Base-by-base conservation (phyloP, 2,113 vertebrate genomes). In the Oryzias curvinotus region DNA sequence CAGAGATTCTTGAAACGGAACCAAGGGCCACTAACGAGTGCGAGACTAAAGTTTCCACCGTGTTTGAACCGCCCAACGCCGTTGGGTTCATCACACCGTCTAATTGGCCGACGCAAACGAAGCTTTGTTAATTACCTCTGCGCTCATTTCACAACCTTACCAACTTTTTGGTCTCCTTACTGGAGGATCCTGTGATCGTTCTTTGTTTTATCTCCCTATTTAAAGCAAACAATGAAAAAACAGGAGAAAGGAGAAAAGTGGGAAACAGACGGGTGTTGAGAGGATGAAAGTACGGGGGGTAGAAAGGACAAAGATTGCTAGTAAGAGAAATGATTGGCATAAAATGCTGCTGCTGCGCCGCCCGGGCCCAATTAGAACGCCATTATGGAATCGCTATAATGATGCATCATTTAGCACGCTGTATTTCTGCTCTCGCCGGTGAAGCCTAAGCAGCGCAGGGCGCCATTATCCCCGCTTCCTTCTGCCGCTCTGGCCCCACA, bases 331-430 rank as follows among this genome's bases (percentile, higher is more conserved):
- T 86, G 82, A 89, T 77, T 81, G 75, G 80, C 52, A 55, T 76
- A 52, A 81, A 86, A 77, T 21, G 49, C 62, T 60, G 65, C 63
- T 8, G 62, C 70, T 15, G 6, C 45, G 59, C 71, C 51, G 50
- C 69, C 62, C 58, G 68, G 63, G 75, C 60, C 70, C 81, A 85
- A 88, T 88, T 87, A 85, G 21, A 80, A 65, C n/a, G 4, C 70
- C 73, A 85, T 89, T 85, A 88, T 75, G 78, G 71, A 80, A 81
- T 75, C 8, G 55, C 71, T 71, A 52, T 87, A 84, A 85, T 86
- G 84, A 72, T 41, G 54, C 71, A 76, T 78, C 68, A 84, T 83
- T 85, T 77, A 76, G 75, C 46, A 16, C 1, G 53, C 62, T 41
- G 62, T 43, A 46, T 59, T 74, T 51, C 65, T 41, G 62, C 67